Evolutionary conservation across 2,888 invertebrate genomes (phyloP).

Genomic region (Eupsilia transversa): DNA sequence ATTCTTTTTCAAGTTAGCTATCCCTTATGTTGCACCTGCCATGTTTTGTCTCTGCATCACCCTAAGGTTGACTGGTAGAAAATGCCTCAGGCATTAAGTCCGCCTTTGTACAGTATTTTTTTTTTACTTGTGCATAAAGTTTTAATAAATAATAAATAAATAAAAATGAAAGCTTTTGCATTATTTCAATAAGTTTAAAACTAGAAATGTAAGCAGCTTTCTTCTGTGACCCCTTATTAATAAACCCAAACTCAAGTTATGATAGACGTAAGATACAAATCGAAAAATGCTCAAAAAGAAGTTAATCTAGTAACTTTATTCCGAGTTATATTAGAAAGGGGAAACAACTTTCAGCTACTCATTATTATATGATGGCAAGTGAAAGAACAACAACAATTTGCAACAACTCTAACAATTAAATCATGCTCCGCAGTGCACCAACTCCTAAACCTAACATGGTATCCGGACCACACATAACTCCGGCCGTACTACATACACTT

Average conservation of each 20-base stretch:
- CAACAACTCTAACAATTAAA: background rate
- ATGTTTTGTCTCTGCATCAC: too few species aligned
- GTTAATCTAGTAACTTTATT: background rate
- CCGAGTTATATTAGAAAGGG: background rate
- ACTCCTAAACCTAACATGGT: constrained; percentile 1
- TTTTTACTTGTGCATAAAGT: too few species aligned
- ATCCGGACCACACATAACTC: constrained; percentile 32
- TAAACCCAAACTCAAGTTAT: background rate
- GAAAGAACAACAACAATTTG: too few species aligned
- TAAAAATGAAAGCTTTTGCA: background rate
- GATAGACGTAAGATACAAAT: background rate
- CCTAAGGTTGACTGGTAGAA: too few species aligned
- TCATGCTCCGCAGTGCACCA: background rate
- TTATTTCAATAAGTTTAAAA: constrained; percentile 6
- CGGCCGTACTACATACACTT: constrained; percentile 13
- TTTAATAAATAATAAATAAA: too few species aligned
- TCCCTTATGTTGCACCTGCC: too few species aligned
- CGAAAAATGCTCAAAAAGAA: background rate
- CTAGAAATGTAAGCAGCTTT: background rate
- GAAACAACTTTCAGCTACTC: background rate
- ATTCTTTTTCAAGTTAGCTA: too few species aligned
- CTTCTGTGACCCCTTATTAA: background rate
- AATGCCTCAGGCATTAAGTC: too few species aligned
- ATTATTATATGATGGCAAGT: background rate
- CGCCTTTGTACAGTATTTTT: too few species aligned